These are phyloP conservation scores for Bellardia bayeri DNA, from an alignment of 2,888 invertebrate genomes.

Conservation along the genomic window DNA sequence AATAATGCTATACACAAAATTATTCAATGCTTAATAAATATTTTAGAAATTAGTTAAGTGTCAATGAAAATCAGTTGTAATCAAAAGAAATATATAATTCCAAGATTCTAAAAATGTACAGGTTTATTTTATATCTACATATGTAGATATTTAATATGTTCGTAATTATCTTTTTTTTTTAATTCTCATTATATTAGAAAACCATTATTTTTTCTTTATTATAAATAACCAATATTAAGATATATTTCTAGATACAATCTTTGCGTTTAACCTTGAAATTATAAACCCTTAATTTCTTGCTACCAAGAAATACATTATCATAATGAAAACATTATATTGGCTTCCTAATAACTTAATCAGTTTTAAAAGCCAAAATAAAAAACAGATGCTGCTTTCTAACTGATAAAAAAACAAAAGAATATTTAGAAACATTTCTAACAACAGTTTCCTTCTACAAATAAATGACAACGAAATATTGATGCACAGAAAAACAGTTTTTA, in stretches of 20 bases:
- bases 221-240: not conserved
- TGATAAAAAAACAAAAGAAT: constrained; percentile 29
- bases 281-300: not conserved
- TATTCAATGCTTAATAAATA: too few relatives aligned
- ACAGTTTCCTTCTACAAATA: constrained; percentile 1
- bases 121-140: too few relatives aligned
- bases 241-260: not conserved
- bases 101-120: too few relatives aligned
- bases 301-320: not conserved
- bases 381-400: constrained; percentile 55
- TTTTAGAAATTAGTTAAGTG: too few relatives aligned
- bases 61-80: too few relatives aligned
- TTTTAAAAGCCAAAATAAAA: constrained; percentile 28
- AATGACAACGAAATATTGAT: not conserved
- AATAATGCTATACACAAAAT: too few relatives aligned
- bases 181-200: not conserved
- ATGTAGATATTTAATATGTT: too few relatives aligned
- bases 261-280: not conserved
- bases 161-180: too few relatives aligned
- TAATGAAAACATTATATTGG: constrained; percentile 32
- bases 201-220: not conserved
- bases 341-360: constrained; percentile 56
- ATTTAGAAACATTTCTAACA: constrained; percentile 22
- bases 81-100: too few relatives aligned
- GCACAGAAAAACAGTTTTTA: not conserved